Base-by-base conservation (phyloP, 2,888 invertebrate species). In the Hyppa rectilinea region DNA sequence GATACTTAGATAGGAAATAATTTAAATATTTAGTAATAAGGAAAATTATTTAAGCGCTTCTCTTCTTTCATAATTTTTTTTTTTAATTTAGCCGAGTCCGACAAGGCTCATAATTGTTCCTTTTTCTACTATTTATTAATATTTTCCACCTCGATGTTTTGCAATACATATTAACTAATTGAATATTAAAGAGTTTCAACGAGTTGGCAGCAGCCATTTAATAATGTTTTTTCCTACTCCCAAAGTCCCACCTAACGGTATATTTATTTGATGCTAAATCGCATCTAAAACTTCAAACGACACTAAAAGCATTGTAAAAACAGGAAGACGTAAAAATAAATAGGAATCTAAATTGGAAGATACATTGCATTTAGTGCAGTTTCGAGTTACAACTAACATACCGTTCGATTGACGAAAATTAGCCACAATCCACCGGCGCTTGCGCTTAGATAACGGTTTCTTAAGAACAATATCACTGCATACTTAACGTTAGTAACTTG, bases 331-430 rank as follows among this genome's bases (percentile, higher is more conserved):
- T 82, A 75, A 80, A 81, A 80, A 82, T 80, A 87, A 87, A 87
- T 71, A 85, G 71, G 60, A 82, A 75, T 69, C 71, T n/a, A 83
- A 87, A 88, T 84, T 81, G 78, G 72, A 74, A 75, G 81, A 84
- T 81, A 75, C 79, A 79, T 78, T 82, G 80, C 82, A 81, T 76
- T 80, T 79, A 78, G 63, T 77, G 76, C 79, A 85, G 85, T 86
- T 83, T 88, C 86, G 60, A 66, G 71, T 88, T 89, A 85, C 87
- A 83, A 84, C 64, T 76, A 85, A 87, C 83, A 87, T 78, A 76
- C 71, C 64, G 72, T 66, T 52, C 76, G 70, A 64, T 49, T 66
- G 63, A 83, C 52, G 80, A 82, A 86, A 88, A 89, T 88, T 87
- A 81, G 81, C 83, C 78, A 70, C 62, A 26, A 78, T 62, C 61